Percentiles rank a stretch among this genome's conserved stretches.
phyloP scores from a whole-genome alignment of 2,797 vertebrate species.

The Pygocentrus nattereri region DNA sequence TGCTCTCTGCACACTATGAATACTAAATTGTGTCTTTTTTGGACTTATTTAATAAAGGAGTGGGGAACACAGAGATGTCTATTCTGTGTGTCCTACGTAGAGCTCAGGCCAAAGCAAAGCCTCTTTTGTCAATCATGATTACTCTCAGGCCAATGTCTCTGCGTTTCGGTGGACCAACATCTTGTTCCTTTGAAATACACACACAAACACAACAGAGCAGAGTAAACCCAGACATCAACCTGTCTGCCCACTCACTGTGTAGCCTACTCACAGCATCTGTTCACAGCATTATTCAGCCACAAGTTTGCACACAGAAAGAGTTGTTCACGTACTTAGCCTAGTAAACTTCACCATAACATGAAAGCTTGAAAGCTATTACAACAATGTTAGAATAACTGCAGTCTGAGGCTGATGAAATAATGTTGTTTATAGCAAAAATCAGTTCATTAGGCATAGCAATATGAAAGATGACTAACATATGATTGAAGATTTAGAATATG shows the following conservation, averaged over 20 bases:
- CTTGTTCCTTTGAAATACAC: conserved; percentile 40
- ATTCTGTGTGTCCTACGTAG: conserved; percentile 23
- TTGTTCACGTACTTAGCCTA: too few species aligned
- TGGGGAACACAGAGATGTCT: neutral
- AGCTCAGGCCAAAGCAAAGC: conserved; percentile 3
- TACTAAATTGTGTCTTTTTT: neutral
- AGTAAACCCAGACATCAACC: conserved; percentile 4
- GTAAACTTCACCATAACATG: too few species aligned
- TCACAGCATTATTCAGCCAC: neutral
- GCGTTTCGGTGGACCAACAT: conserved; percentile 14
- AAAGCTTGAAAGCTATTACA: too few species aligned
- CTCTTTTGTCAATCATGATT: conserved; percentile 42
- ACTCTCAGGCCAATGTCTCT: conserved; percentile 5
- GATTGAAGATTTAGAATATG: neutral
- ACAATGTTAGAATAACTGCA: neutral
- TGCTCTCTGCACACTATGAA: neutral
- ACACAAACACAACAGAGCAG: neutral
- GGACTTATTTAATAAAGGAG: neutral
- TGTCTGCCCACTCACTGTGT: neutral
- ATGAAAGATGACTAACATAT: neutral
- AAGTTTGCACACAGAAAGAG: conserved; percentile 16
- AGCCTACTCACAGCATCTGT: neutral
- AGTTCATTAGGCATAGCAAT: neutral
- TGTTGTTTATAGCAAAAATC: neutral
- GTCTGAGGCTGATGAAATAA: neutral